Base-by-base conservation (phyloP, 2,797 vertebrate species). In the Mormyrops boulengeri region DNA sequence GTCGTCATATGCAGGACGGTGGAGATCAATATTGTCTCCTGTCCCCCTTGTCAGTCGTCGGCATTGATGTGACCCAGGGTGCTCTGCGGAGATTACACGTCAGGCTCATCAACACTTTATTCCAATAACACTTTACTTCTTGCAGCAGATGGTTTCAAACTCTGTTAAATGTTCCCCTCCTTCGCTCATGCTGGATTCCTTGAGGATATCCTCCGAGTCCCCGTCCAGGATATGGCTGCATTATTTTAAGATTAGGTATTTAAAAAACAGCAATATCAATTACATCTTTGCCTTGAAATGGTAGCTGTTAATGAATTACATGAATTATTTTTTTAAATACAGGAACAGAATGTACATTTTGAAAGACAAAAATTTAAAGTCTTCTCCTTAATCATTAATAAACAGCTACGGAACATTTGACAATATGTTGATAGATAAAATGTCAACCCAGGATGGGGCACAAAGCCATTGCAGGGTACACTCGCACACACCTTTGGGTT, bases 1-100 rank as follows among this genome's bases (percentile, higher is more conserved):
- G 89, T 44, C 26, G 87, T 38, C 17, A 55, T 62, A 66, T 30
- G 17, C 77, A 66, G 12, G 82, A 88, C 73, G 19, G 38, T 2
- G 47, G 50, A 4, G 50, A 92, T 93, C 91, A 91, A 90, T 92
- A 91, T 62, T 85, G 60, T 88, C 89, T 89, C 82, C 90, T 91
- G 87, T 91, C 86, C 88, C 34, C 88, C 89, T 88, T 89, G 90
- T 89, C 89, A 91, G 88, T 93, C 87, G 30, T 30, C 90, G 50
- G 89, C 89, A 89, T 88, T 91, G 92, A 89, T 12, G 7, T 91
- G 88, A 92, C 90, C 91, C 50, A 84, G 50, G 57, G 57, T 30
- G 66, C 87, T 90, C 77, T 52, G 5, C 34, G 73, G 88, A 90
- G 88, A 92, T 90, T 47, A 52, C 57, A 19, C 90, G 90, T 90